These are phyloP conservation scores for Laterallus jamaicensis DNA, from an alignment of 2,113 vertebrate species.

Conservation along the genomic window DNA sequence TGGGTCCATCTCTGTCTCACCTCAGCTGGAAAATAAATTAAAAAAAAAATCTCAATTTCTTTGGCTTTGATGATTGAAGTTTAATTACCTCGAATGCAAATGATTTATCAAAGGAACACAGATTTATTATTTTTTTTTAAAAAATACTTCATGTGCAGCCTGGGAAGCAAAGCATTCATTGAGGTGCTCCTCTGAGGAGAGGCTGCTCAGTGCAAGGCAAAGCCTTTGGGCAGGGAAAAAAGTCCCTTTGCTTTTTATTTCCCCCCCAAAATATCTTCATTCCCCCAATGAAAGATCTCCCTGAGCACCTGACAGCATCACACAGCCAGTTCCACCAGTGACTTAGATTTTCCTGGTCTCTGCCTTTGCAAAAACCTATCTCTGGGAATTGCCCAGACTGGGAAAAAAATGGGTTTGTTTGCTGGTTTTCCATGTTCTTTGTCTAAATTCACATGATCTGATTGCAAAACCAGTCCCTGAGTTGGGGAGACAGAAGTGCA, in stretches of 20 bases:
- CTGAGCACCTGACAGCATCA: background rate
- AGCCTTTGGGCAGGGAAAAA: background rate
- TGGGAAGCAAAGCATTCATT: background rate
- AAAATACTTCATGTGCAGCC: background rate
- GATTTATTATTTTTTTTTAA: background rate
- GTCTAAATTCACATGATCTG: background rate
- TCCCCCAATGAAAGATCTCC: background rate
- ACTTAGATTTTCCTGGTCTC: background rate
- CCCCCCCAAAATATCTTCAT: background rate
- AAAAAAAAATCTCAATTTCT: background rate
- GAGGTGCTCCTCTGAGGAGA: background rate
- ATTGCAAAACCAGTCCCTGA: background rate
- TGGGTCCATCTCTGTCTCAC: background rate
- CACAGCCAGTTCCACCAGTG: background rate
- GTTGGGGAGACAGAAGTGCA: background rate
- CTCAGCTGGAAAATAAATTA: background rate
- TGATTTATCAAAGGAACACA: background rate
- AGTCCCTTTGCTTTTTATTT: background rate
- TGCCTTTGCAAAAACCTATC: background rate
- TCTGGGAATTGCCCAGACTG: background rate
- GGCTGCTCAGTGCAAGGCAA: background rate
- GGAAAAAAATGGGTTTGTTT: background rate
- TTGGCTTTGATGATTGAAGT: slow-evolving; percentile 1
- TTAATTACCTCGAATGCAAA: slow-evolving; percentile 34
- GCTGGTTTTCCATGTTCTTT: background rate